These are phyloP conservation scores for Syrmaticus mikado DNA, from an alignment of 2,113 vertebrate genomes.

Conservation along the genomic window DNA sequence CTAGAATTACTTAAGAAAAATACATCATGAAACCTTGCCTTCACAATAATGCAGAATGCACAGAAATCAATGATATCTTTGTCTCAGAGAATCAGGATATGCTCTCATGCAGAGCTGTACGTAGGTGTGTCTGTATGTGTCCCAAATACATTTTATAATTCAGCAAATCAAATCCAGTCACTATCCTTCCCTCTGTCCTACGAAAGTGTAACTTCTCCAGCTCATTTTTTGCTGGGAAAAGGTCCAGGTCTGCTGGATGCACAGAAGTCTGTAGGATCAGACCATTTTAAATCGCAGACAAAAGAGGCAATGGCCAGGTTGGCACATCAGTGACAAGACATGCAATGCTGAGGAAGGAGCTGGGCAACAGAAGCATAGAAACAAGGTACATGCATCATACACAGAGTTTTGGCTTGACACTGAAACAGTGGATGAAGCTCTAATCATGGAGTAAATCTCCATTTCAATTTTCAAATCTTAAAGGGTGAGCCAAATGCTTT, in stretches of 20 bases:
- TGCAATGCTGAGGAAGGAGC: not conserved
- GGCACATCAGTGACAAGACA: not conserved
- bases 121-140: not conserved
- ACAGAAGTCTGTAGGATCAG: not conserved
- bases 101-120: not conserved
- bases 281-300: not conserved
- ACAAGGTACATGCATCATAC: not conserved
- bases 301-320: not conserved
- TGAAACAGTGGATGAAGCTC: not conserved
- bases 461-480: not conserved
- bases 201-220: not conserved
- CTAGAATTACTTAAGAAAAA: not conserved
- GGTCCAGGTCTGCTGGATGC: not conserved
- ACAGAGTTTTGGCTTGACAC: not conserved
- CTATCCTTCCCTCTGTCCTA: not conserved
- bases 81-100: not conserved
- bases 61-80: not conserved
- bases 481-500: not conserved
- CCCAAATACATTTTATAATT: not conserved
- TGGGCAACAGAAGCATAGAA: accelerated
- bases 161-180: not conserved
- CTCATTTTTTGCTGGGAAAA: not conserved
- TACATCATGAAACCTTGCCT: not conserved
- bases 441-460: not conserved
- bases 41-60: not conserved